Percentiles rank a stretch among this genome's conserved stretches.
These are phyloP conservation scores for Macrotrachela quadricornifera DNA, from an alignment of 1,140 invertebrate genomes.

Conservation along the genomic window DNA sequence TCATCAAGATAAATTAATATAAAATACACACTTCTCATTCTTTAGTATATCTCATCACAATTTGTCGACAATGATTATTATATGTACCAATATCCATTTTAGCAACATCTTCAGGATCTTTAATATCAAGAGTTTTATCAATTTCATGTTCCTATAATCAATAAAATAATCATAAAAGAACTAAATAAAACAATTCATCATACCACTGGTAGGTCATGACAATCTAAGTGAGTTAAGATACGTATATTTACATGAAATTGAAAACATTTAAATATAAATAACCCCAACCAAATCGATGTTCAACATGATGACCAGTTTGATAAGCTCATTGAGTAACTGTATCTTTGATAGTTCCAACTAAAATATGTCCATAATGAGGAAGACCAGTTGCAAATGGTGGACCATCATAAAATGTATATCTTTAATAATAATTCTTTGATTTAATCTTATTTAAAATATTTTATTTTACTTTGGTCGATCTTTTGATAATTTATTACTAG, in stretches of 20 bases:
- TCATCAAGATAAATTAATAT: too few relatives aligned
- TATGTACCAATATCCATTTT: conserved; percentile 91
- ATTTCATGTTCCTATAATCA: conserved; percentile 81
- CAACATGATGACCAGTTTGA: conserved; percentile 82
- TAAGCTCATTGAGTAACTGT: conserved; percentile 89
- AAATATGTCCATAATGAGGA: conserved; percentile 94
- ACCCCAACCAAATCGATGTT: conserved; percentile 96
- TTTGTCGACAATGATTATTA: conserved; percentile 82
- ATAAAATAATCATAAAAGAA: too few relatives aligned
- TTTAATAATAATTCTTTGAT: too few relatives aligned
- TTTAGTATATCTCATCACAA: conserved; percentile 79
- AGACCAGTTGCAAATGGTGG: conserved; percentile 96
- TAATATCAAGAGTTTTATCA: conserved; percentile 74
- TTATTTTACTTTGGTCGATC: too few relatives aligned
- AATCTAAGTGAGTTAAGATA: too few relatives aligned
- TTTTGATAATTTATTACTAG: conserved; percentile 61
- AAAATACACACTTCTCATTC: too few relatives aligned
- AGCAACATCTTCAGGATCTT: conserved; percentile 75
- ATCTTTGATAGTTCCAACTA: conserved; percentile 96
- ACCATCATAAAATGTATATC: conserved; percentile 87
- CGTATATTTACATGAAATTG: too few relatives aligned
- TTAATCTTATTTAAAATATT: too few relatives aligned
- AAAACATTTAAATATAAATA: too few relatives aligned
- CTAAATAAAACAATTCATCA: too few relatives aligned
- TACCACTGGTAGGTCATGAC: conserved; percentile 66